phyloP scores from a whole-genome alignment of 2,888 invertebrate genomes.

The Phytoseiulus persimilis region DNA sequence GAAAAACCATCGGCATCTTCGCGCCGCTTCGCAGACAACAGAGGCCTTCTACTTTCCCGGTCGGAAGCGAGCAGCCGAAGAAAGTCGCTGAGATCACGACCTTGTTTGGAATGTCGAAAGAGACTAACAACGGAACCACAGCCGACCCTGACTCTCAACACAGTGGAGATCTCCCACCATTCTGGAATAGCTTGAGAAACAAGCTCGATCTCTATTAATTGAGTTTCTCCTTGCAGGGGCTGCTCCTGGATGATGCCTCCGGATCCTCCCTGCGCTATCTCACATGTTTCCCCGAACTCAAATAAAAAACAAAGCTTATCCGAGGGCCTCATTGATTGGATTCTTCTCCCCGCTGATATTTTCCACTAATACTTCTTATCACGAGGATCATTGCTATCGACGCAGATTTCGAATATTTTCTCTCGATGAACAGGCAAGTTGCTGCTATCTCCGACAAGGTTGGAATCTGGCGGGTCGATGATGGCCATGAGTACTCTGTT shows the following conservation, averaged over 20 bases:
- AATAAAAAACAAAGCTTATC: not conserved
- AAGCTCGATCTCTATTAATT: not conserved
- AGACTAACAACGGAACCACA: too few relatives aligned
- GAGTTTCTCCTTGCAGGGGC: not conserved
- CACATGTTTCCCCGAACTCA: not conserved
- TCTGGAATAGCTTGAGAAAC: too few relatives aligned
- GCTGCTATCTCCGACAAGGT: not conserved
- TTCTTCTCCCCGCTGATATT: not conserved
- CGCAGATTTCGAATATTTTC: not conserved
- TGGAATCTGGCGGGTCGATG: not conserved
- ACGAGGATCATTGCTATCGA: not conserved
- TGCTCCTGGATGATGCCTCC: not conserved
- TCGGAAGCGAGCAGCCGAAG: too few relatives aligned
- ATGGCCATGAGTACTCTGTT: conserved; percentile 25
- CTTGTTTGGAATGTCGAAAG: too few relatives aligned
- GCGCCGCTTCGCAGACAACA: too few relatives aligned
- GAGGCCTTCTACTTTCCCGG: too few relatives aligned
- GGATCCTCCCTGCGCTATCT: not conserved
- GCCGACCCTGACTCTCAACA: too few relatives aligned
- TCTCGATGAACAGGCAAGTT: not conserved
- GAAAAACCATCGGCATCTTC: too few relatives aligned
- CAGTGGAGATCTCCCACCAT: too few relatives aligned
- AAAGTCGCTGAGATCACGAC: too few relatives aligned
- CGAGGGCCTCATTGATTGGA: not conserved
- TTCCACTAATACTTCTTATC: not conserved